A percentile compares a stretch with the other conserved stretches of the same genome.
Conservation (phyloP, 2,113 vertebrate genomes). For the Ciconia boyciana region DNA sequence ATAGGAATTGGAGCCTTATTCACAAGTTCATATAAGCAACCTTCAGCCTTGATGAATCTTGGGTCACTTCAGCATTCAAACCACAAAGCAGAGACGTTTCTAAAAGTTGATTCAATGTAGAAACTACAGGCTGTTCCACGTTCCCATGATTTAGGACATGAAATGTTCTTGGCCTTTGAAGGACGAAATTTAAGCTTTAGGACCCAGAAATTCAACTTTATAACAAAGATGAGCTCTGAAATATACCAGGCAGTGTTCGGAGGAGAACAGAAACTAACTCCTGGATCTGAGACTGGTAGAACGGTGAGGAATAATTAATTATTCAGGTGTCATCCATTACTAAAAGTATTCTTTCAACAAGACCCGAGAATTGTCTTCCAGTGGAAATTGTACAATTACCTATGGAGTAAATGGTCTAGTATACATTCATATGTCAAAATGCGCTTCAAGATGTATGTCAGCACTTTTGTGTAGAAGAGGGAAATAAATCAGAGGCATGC, state of each 20-base stretch:
- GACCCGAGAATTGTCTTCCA: neutral
- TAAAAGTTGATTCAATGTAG: neutral
- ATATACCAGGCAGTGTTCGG: neutral
- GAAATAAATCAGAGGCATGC: conserved; percentile 34
- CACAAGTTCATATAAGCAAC: neutral
- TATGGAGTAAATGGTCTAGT: conserved; percentile 44
- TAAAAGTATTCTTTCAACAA: conserved; percentile 20
- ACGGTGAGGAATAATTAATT: conserved; percentile 37
- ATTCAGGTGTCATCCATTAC: conserved; percentile 51
- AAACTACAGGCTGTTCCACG: neutral
- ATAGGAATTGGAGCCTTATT: neutral
- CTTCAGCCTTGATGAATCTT: neutral
- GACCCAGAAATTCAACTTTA: neutral
- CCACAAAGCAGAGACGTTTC: neutral
- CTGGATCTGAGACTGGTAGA: neutral
- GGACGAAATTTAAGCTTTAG: neutral
- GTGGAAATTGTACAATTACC: conserved; percentile 51
- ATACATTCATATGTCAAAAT: conserved; percentile 46
- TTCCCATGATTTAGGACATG: neutral
- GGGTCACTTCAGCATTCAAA: neutral
- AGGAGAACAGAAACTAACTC: neutral
- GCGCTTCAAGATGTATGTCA: conserved; percentile 29
- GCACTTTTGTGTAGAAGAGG: conserved; percentile 41
- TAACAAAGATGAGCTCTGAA: neutral
- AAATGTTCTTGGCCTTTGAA: neutral